These are phyloP conservation scores for Gymnoscopelus microlampas DNA, from an alignment of 2,797 vertebrate species.

Conservation along the genomic window DNA sequence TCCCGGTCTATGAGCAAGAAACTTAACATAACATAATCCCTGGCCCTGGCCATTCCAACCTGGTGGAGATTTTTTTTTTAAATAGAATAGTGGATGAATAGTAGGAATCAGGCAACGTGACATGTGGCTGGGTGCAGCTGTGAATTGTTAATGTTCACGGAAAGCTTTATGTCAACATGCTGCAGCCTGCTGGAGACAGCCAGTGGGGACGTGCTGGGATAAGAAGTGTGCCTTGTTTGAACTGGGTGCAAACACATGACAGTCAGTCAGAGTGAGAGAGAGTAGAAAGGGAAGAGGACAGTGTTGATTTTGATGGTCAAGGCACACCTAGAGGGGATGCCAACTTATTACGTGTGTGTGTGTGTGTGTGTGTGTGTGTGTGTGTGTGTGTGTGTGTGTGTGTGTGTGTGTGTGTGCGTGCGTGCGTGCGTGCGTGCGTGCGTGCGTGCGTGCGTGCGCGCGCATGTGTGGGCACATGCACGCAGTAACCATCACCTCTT, in stretches of 20 bases:
- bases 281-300: not conserved
- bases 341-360: not conserved
- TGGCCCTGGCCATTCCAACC: not conserved
- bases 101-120: too few relatives aligned
- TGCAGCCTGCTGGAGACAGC: constrained; percentile 10
- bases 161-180: constrained; percentile 2
- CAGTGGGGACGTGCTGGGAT: not conserved
- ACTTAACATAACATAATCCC: not conserved
- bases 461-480: too few relatives aligned
- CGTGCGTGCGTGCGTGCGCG: too few relatives aligned
- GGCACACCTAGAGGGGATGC: constrained; percentile 20
- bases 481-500: too few relatives aligned
- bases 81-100: not conserved
- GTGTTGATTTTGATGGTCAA: constrained; percentile 1
- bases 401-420: not conserved
- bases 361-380: constrained; percentile 10
- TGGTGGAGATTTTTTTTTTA: not conserved
- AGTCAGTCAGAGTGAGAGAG: constrained; percentile 18
- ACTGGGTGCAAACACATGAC: constrained; percentile 16
- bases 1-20: too few relatives aligned
- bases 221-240: constrained; percentile 14
- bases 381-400: constrained; percentile 13
- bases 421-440: too few relatives aligned
- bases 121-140: constrained; percentile 3
- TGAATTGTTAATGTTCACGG: not conserved